Percentiles rank a stretch among this genome's conserved stretches.
Evolutionary conservation across 64 coral and sea anemone species (phyloP).

Genomic region (Actinia equina): DNA sequence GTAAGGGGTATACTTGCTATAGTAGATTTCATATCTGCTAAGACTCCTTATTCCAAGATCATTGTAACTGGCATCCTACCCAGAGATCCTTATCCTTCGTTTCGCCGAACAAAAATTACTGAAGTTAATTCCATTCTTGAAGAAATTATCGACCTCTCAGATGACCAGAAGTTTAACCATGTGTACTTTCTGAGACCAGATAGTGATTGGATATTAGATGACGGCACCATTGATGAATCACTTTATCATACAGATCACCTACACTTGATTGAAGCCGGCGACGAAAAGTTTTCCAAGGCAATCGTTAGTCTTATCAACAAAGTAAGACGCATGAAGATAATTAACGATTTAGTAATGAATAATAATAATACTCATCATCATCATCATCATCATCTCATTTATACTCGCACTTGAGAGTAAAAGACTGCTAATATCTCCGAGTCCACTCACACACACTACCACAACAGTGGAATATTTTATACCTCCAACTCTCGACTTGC

Average conservation of each 20-base stretch:
- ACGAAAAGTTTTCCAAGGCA: constrained; percentile 84
- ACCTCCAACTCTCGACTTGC: no score
- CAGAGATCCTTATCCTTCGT: constrained; percentile 62
- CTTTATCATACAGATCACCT: constrained; percentile 84
- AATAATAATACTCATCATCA: not conserved
- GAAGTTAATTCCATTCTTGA: constrained; percentile 76
- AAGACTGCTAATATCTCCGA: no score
- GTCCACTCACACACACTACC: no score
- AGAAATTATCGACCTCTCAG: constrained; percentile 80
- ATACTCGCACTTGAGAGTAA: no score
- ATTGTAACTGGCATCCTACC: constrained; percentile 84
- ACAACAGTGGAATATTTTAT: no score
- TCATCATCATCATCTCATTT: not conserved
- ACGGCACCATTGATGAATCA: constrained; percentile 56
- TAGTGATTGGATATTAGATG: constrained; percentile 75
- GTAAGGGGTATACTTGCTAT: constrained; percentile 77
- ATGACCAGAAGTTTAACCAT: constrained; percentile 66
- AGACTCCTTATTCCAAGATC: constrained; percentile 58
- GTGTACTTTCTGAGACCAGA: constrained; percentile 83
- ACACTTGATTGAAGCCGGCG: constrained; percentile 84
- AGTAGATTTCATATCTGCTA: constrained; percentile 73
- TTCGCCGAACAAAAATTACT: constrained; percentile 59
- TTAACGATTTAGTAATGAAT: not conserved
- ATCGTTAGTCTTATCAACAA: constrained; percentile 61
- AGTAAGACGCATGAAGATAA: not conserved